phyloP scores from a whole-genome alignment of 1,140 invertebrate genomes.

The Aphaenogaster rudis region DNA sequence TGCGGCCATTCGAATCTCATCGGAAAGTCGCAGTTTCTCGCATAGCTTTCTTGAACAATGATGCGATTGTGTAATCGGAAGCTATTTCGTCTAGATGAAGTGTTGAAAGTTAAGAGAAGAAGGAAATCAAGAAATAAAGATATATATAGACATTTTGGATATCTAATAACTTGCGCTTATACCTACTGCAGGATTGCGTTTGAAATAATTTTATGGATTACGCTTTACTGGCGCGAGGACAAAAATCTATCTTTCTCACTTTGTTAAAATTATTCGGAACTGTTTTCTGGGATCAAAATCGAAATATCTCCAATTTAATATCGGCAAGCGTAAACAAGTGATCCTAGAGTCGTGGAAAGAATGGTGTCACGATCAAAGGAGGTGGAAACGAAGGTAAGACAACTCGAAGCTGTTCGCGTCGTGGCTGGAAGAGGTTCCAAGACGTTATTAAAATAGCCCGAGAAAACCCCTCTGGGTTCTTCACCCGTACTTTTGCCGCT shows the following conservation, averaged over 20 bases:
- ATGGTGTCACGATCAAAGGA: neutral
- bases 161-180: neutral
- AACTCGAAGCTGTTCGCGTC: constrained; percentile 28
- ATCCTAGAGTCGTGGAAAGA: neutral
- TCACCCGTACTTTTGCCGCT: neutral
- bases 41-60: neutral
- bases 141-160: neutral
- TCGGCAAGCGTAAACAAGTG: neutral
- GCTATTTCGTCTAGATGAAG: constrained; percentile 13
- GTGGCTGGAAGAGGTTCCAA: neutral
- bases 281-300: neutral
- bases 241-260: neutral
- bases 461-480: constrained; percentile 27
- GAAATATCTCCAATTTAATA: constrained; percentile 24
- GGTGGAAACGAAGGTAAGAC: constrained; percentile 37
- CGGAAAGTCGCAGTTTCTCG: neutral
- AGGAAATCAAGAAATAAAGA: neutral
- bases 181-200: neutral
- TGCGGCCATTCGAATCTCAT: constrained; percentile 18
- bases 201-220: neutral
- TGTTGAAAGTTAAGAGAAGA: neutral
- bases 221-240: neutral
- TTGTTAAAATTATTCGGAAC: neutral
- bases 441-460: constrained; percentile 2
- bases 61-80: neutral